Conservation (phyloP, 2,113 vertebrate genomes). For the Haemorhous mexicanus region DNA sequence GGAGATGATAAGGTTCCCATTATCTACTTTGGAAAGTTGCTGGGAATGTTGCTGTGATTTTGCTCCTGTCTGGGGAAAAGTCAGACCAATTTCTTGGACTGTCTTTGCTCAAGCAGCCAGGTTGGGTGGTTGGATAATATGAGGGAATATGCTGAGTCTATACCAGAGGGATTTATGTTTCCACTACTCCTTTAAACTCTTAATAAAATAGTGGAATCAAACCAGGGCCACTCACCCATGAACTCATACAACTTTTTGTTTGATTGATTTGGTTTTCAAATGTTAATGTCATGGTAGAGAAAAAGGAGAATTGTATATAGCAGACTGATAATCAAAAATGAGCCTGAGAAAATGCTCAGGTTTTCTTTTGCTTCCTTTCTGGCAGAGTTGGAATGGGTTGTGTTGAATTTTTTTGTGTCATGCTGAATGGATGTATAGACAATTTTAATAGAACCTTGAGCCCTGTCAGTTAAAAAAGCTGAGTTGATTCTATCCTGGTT, state of each 20-base stretch:
- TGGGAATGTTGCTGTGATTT: neutral
- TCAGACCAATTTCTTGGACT: neutral
- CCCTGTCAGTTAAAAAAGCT: neutral
- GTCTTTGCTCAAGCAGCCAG: neutral
- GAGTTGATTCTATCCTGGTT: neutral
- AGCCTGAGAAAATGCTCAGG: neutral
- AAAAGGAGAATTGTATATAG: neutral
- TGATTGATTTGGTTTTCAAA: neutral
- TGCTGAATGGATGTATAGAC: neutral
- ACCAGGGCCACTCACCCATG: neutral
- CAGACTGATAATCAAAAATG: neutral
- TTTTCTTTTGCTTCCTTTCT: neutral
- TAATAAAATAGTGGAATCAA: neutral
- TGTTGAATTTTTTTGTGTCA: neutral
- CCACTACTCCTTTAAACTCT: neutral
- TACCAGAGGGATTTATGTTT: neutral
- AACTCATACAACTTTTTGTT: neutral
- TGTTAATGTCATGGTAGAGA: neutral
- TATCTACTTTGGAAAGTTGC: neutral
- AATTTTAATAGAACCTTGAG: neutral
- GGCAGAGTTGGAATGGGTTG: neutral
- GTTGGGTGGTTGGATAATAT: neutral
- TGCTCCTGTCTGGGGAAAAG: neutral
- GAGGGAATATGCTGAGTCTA: neutral
- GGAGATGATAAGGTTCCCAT: neutral